Conservation (phyloP, 2,797 vertebrate species). For the Caiman crocodilus region DNA sequence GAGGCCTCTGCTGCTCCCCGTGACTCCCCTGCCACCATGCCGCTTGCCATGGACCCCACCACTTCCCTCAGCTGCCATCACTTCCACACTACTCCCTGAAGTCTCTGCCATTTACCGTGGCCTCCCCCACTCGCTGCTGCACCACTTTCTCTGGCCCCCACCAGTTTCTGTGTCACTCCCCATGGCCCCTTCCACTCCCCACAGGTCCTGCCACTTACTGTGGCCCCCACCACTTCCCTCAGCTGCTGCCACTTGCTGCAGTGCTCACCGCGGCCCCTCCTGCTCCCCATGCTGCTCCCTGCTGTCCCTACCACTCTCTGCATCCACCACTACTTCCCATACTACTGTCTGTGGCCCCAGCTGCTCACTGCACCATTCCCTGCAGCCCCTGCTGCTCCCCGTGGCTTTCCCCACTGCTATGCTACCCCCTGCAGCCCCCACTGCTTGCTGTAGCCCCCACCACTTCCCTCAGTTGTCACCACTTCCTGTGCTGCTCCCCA, state of each 20-base stretch:
- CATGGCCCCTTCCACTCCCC: background rate
- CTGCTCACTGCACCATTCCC: too few species aligned
- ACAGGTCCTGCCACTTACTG: background rate
- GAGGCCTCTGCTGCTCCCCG: background rate
- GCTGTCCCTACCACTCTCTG: accelerated
- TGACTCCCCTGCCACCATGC: background rate
- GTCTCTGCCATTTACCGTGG: background rate
- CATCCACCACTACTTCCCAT: too few species aligned
- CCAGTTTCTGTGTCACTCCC: background rate
- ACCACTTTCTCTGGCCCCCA: accelerated
- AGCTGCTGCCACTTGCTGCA: accelerated
- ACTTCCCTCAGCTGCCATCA: background rate
- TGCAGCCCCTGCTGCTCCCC: background rate
- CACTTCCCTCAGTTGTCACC: background rate
- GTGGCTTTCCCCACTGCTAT: background rate
- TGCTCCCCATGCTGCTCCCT: background rate
- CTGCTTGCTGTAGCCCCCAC: background rate
- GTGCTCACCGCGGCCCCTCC: background rate
- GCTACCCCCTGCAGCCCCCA: background rate
- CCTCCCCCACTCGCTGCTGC: background rate
- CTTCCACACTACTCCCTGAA: background rate
- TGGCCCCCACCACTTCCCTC: background rate
- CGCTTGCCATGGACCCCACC: background rate
- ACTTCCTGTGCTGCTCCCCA: too few species aligned
- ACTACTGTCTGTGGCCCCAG: background rate